Percentiles rank a stretch among this genome's conserved stretches.
These are phyloP conservation scores for Uloborus plumipes DNA, from an alignment of 2,888 invertebrate species.

Conservation along the genomic window DNA sequence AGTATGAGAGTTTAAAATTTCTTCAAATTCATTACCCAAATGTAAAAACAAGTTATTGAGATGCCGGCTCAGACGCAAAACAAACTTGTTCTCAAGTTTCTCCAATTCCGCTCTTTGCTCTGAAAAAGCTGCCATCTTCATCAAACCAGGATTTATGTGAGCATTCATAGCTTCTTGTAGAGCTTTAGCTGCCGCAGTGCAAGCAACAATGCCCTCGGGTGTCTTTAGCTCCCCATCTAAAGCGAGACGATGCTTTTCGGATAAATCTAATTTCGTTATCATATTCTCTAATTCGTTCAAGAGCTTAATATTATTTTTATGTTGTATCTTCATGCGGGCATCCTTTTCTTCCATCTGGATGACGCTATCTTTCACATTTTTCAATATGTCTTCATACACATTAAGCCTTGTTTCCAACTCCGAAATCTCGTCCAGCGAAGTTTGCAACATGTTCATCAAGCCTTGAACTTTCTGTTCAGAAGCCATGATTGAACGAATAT, in stretches of 20 bases:
- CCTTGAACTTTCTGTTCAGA: conserved; percentile 85
- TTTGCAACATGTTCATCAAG: conserved; percentile 80
- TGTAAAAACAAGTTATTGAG: conserved; percentile 95
- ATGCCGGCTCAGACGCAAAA: conserved; percentile 87
- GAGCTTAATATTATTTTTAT: conserved; percentile 85
- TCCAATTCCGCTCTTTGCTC: conserved; percentile 85
- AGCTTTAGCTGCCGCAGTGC: conserved; percentile 80
- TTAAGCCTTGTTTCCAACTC: conserved; percentile 81
- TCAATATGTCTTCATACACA: conserved; percentile 80
- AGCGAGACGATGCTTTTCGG: conserved; percentile 78
- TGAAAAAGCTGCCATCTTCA: conserved; percentile 80
- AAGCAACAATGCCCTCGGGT: conserved; percentile 72
- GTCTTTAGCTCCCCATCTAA: conserved; percentile 82
- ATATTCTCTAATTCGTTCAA: conserved; percentile 84
- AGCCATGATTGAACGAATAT: conserved; percentile 92
- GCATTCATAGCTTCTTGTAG: conserved; percentile 81
- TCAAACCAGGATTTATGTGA: conserved; percentile 71
- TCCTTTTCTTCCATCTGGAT: conserved; percentile 93
- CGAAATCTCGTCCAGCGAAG: conserved; percentile 82
- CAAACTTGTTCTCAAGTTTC: conserved; percentile 83
- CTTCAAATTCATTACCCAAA: conserved; percentile 83
- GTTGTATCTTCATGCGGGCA: conserved; percentile 86
- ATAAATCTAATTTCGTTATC: conserved; percentile 81
- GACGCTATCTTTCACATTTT: conserved; percentile 87
- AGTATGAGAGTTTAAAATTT: conserved; percentile 74